These are phyloP conservation scores for Centrocercus urophasianus DNA, from an alignment of 2,113 vertebrate species.

Conservation along the genomic window DNA sequence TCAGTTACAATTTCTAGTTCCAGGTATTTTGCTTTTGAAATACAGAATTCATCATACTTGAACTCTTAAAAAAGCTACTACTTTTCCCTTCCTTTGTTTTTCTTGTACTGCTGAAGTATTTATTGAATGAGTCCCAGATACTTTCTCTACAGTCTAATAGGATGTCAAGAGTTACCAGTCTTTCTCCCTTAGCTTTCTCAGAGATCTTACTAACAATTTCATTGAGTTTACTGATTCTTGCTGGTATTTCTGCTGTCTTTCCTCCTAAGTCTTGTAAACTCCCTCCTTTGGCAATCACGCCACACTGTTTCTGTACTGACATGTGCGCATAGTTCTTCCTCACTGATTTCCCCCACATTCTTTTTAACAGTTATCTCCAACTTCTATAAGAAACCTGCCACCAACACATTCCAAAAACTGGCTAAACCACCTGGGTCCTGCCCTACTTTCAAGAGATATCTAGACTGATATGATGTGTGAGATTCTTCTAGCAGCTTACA, in stretches of 20 bases:
- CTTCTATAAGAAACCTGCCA: background rate
- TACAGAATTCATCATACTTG: background rate
- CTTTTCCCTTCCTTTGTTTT: background rate
- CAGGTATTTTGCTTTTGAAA: background rate
- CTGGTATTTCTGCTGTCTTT: background rate
- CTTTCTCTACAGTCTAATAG: background rate
- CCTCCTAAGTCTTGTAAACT: background rate
- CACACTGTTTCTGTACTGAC: background rate
- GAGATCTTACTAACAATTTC: background rate
- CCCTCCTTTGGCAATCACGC: background rate
- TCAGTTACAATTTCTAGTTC: background rate
- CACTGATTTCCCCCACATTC: background rate
- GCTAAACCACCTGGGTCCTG: background rate
- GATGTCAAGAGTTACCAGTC: too few relatives aligned
- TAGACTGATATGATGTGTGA: background rate
- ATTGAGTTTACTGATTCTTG: background rate
- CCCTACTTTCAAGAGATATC: background rate
- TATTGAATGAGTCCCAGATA: background rate
- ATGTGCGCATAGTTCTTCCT: background rate
- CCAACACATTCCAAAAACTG: background rate
- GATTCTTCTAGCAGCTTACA: background rate
- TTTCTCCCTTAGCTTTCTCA: background rate
- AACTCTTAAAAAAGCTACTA: background rate
- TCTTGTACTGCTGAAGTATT: background rate
- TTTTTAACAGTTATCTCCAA: background rate